These are phyloP conservation scores for Sebastes kiyomatsui DNA, from an alignment of 2,797 vertebrate genomes.

Conservation along the genomic window DNA sequence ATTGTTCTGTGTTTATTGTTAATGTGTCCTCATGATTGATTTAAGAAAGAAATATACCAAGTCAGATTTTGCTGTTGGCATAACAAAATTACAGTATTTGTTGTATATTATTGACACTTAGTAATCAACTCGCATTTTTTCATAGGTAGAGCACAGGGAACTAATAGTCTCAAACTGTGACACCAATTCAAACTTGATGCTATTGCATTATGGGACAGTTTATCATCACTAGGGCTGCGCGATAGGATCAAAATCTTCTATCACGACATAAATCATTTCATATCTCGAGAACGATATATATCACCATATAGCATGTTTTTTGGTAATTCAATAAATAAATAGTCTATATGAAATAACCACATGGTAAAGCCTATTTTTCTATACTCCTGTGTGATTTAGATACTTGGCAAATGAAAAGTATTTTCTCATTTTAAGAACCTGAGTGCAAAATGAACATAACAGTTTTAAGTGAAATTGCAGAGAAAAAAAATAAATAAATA, in stretches of 20 bases:
- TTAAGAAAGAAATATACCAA: neutral
- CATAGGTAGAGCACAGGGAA: neutral
- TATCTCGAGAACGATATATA: too few species aligned
- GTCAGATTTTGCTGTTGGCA: neutral
- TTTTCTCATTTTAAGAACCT: too few species aligned
- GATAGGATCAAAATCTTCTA: too few species aligned
- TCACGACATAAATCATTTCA: too few species aligned
- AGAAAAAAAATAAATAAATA: too few species aligned
- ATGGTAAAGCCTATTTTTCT: too few species aligned
- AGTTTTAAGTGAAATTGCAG: too few species aligned
- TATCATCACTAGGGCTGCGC: neutral
- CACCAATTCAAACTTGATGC: neutral
- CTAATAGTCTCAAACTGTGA: neutral
- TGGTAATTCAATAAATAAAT: too few species aligned
- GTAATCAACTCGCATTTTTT: neutral
- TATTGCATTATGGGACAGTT: neutral
- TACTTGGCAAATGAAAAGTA: too few species aligned
- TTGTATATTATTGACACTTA: neutral
- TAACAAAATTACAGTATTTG: neutral
- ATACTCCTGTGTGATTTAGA: fast-evolving
- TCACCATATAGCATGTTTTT: too few species aligned
- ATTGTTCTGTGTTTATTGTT: neutral
- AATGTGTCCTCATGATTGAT: neutral
- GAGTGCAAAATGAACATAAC: too few species aligned
- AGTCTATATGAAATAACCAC: too few species aligned